Percentiles rank a stretch among this genome's conserved stretches.
These are phyloP conservation scores for Pelochelys cantorii DNA, from an alignment of 2,797 vertebrate genomes.

Conservation along the genomic window DNA sequence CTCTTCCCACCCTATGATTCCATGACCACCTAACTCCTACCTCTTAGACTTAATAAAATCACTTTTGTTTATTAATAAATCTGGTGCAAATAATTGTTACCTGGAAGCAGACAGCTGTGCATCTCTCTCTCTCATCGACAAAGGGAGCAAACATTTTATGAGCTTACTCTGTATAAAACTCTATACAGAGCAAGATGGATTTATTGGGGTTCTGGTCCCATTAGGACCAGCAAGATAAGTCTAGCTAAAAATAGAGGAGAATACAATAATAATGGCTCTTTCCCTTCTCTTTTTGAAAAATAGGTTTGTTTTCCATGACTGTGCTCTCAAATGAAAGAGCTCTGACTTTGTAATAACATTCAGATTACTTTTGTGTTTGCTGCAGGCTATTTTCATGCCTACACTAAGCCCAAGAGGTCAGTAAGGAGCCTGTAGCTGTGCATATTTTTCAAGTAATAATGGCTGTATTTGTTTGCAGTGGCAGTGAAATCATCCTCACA, in stretches of 20 bases:
- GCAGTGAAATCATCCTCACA: rapidly evolving
- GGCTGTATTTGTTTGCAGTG: background rate
- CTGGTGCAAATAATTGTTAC: no score
- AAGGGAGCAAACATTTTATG: no score
- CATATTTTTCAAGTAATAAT: background rate
- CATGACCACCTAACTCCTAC: no score
- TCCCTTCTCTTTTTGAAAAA: conserved; percentile 38
- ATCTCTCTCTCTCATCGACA: no score
- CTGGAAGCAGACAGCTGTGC: no score
- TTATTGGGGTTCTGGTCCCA: no score
- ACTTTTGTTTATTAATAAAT: no score
- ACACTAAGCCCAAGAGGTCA: background rate
- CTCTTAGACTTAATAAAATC: no score
- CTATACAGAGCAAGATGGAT: no score
- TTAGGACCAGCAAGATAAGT: conserved; percentile 38
- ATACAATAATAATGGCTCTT: conserved; percentile 18
- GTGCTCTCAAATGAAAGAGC: conserved; percentile 3
- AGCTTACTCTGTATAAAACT: no score
- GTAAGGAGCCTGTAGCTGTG: background rate
- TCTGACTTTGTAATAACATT: background rate
- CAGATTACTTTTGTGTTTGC: background rate
- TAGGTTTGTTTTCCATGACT: background rate
- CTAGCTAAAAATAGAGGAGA: conserved; percentile 41
- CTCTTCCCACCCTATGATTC: no score
- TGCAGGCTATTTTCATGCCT: conserved; percentile 1